Evolutionary conservation across 1,140 invertebrate genomes (phyloP), one percentile per base, ranked within the genome.

Genomic region (Asobara japonica): DNA sequence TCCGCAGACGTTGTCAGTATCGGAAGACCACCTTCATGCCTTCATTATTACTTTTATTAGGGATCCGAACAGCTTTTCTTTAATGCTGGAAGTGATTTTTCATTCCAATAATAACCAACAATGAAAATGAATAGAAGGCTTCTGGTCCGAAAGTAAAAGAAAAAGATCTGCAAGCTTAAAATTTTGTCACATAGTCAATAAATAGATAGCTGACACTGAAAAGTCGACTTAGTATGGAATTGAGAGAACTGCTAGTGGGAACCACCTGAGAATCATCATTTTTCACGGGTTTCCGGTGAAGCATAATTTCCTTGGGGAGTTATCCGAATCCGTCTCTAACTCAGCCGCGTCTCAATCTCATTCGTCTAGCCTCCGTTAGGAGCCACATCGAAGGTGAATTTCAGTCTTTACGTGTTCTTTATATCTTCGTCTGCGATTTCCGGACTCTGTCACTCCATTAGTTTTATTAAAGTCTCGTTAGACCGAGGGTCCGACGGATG

Each of bases 381-480:
- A 56, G 22, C 41, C 22, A 25, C 51, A 8, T 5, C 2, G 8
- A 56, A 56, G 22, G 13, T 2, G 51, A 56, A 56, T 25, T 7
- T 25, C 22, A 25, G 22, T 18, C 25, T 56, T 56, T 56, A 16
- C 41, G n/a, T 45, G 11, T 56, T 56, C 22, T 56, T 22, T 56
- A 11, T 56, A 27, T 56, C 51, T 25, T 1, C 1, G 22, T 5
- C 6, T 56, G 51, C 20, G 13, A 56, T 56, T 56, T 56, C 13
- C 20, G 7, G 22, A 56, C 18, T 18, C 25, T 22, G 22, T 56
- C 51, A 27, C 6, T 56, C 51, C 51, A 56, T 56, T 56, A 56
- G 51, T 25, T 56, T 56, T 56, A 56, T 56, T 25, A 56, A 56
- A 56, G 51, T 56, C 51, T 22, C 41, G 51, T 56, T 56, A 56